Conservation (phyloP, 2,113 vertebrate genomes). For the Alligator sinensis region DNA sequence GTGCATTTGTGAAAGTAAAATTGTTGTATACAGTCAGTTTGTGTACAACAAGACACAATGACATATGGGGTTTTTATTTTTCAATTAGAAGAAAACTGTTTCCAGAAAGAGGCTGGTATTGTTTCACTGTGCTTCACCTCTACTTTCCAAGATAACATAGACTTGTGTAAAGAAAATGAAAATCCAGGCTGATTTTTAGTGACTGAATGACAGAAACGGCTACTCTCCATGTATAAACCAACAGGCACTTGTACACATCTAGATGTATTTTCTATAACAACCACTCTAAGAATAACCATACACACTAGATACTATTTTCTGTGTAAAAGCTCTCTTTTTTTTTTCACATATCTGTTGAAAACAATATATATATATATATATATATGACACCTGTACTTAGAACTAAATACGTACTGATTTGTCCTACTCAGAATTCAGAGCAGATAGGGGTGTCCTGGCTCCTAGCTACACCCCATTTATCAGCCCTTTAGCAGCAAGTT, state of each 20-base stretch:
- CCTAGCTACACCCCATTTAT: no score
- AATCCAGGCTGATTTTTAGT: background rate
- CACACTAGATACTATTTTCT: background rate
- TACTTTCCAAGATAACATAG: background rate
- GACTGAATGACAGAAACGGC: no score
- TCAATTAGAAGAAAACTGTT: background rate
- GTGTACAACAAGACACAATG: background rate
- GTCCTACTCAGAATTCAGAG: no score
- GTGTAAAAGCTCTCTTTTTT: background rate
- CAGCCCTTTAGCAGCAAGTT: no score
- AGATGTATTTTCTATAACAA: background rate
- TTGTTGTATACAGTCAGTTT: background rate
- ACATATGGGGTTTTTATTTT: background rate
- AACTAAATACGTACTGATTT: background rate
- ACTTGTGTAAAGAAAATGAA: background rate
- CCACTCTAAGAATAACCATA: background rate
- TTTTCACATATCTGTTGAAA: background rate
- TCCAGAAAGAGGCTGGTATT: background rate
- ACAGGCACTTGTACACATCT: background rate
- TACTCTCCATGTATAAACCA: background rate
- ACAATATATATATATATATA: background rate
- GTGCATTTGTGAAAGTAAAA: background rate
- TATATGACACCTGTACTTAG: background rate
- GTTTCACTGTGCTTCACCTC: background rate
- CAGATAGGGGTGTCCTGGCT: no score